Base-by-base conservation (phyloP, 2,113 vertebrate genomes). In the Dipodomys stephensi region DNA sequence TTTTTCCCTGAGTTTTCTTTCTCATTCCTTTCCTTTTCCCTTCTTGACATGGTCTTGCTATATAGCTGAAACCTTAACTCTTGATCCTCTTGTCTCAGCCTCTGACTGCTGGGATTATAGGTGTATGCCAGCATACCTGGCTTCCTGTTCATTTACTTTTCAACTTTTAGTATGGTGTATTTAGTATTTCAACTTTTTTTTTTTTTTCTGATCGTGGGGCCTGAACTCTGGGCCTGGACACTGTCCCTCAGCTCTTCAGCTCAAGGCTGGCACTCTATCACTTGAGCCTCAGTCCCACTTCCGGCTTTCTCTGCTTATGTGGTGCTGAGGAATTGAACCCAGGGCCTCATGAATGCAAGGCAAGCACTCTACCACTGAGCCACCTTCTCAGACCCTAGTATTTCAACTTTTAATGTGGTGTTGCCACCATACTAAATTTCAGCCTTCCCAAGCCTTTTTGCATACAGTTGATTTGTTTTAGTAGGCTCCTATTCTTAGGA, bases 131-230 rank as follows among this genome's bases (percentile, higher is more conserved):
- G 32, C 2, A 8, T 81, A 32, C 35, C 57, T 44, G 15, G 8
- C 35, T 90, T 71, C 11, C 25, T 57, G 49, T 49, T 49, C 49
- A 22, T 93, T 93, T 39, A 20, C 73, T 62, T 93, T 91, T 83
- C 85, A 79, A 39, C 53, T 49, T 49, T 49, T 49, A 49, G 49
- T 49, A 9, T 49, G 49, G 49, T 49, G 49, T 49, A 49, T 49
- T 49, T 49, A 49, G 10, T 49, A 49, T 49, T 49, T 49, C 49
- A 49, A 11, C 49, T 49, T 49, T 49, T 12, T 39, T 39, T 39
- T 39, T 39, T 39, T 39, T 39, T 39, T 39, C 39, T 39, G 39
- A 5, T 39, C 39, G 39, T 39, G 39, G 39, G 5, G 39, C 39
- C 39, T 39, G 39, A 39, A 39, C 39, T 39, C 39, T 39, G 35